Evolutionary conservation across 2,888 invertebrate genomes (phyloP), one percentile per base, ranked within the genome.

Genomic region (Athalia circularis): DNA sequence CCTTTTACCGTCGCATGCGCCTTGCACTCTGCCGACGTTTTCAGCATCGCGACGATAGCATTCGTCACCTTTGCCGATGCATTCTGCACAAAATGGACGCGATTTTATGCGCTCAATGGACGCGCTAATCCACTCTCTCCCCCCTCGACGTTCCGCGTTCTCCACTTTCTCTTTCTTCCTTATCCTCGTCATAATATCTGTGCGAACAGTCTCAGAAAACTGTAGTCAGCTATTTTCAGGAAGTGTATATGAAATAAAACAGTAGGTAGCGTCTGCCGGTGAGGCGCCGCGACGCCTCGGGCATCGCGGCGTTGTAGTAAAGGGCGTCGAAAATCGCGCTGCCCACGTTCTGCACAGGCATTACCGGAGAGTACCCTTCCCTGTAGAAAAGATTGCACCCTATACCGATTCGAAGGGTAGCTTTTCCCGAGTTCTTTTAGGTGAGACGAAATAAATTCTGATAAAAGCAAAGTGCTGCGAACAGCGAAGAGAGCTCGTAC

Each of bases 381-480:
- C 57, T 57, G 72, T n/a, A 54, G 8, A 54, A 72, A 52, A 72
- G 52, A 68, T 61, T 72, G 59, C 72, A 59, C 72, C 72, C 47
- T 61, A 52, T 29, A 29, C 7, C 72, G 59, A 72, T 61, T 75
- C 62, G 75, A 64, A 62, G 75, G 62, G 50, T 72, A 72, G 62
- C 75, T 62, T 48, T 75, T 62, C 75, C 62, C 75, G 62, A 59
- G 74, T 48, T 74, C 48, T 61, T 64, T 50, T 50, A 75, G 62
- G 15, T 15, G 15, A 11, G 43, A 15, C 45, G 45, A 83, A 82
- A 87, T 85, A 87, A 87, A 86, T 88, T 87, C 85, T 77, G 79
- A 82, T 86, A 85, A 88, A 85, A 87, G 86, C 83, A 85, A 86
- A 87, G 87, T 86, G 85, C 81, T 83, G 74, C n/a, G 15, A 8